Base-by-base conservation (phyloP, 2,113 vertebrate genomes). In the Rhea americana region DNA sequence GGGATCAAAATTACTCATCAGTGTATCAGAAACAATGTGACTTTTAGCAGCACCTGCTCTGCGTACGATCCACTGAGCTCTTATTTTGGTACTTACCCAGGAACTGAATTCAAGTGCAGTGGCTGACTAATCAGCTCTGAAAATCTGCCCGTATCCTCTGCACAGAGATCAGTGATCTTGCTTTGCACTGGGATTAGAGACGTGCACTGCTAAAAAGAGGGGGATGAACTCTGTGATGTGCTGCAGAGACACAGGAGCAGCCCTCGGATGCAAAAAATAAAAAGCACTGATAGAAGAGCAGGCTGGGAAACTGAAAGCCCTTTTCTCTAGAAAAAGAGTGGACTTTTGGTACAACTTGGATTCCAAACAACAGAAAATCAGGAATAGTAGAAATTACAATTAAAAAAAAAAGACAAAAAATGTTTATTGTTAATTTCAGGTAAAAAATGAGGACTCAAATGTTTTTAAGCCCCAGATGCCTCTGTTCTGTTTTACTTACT, bases 351-450 rank as follows among this genome's bases (percentile, higher is more conserved):
- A 43, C 21, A 51, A 16, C 78, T 78, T 86, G 89, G 39, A 56
- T 95, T 71, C 7, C 0, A 0, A 86, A 88, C 65, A 90, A 20
- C 35, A 70, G 74, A 76, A 71, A 86, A 83, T 83, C 92, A 74
- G 82, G 85, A 73, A 22, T 11, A 43, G 61, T 71, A 75, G 91
- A 90, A 84, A 56, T 12, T 51, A 51, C 76, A 83, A 71, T 86
- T 83, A 93, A 85, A 81, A 63, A 59, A 10, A 80, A 82, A 1
- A 13, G 53, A 73, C 94, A 94, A 90, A 56, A 95, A 95, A 91
- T 73, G 50, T 87, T 93, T 70, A 74, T 83, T 88, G 56, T 25
- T 91, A 83, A 93, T 94, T 95, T 51, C 65, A 78, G 56, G 63
- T 76, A 32, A 67, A 82, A 93, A 95, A 51, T 3, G 22, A 83